Evolutionary conservation across 2,113 vertebrate genomes (phyloP).

Genomic region (Ornithorhynchus anatinus): DNA sequence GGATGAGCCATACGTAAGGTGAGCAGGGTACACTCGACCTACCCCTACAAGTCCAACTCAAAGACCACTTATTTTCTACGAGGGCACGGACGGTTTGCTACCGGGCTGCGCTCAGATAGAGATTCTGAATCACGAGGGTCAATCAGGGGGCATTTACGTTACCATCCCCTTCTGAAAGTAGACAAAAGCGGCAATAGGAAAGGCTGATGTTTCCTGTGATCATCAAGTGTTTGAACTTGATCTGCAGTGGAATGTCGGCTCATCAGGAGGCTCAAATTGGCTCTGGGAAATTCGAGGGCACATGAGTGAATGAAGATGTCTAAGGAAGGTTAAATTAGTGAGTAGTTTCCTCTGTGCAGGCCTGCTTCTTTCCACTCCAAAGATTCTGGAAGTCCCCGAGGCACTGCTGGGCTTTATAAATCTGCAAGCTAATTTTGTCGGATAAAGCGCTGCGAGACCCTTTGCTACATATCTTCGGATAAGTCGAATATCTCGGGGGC

Average conservation of each 20-base stretch:
- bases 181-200: constrained; percentile 23
- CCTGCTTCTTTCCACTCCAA: too few species aligned
- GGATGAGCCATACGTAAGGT: too few species aligned
- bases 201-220: constrained; percentile 18
- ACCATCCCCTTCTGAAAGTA: constrained; percentile 41
- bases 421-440: too few species aligned
- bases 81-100: constrained; percentile 61
- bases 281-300: background rate
- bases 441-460: too few species aligned
- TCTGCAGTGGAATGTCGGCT: background rate
- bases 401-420: too few species aligned
- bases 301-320: background rate
- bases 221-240: background rate
- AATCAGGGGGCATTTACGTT: constrained; percentile 54
- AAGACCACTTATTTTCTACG: constrained; percentile 59
- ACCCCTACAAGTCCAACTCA: constrained; percentile 55
- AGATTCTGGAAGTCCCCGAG: too few species aligned
- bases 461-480: too few species aligned
- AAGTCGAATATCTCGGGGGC: too few species aligned
- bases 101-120: constrained; percentile 58
- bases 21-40: too few species aligned
- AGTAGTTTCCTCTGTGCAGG: too few species aligned
- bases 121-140: constrained; percentile 54
- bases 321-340: background rate
- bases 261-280: background rate